Evolutionary conservation across 2,888 invertebrate species (phyloP), one percentile per base, ranked within the genome.

Genomic region (Gibbula magus): DNA sequence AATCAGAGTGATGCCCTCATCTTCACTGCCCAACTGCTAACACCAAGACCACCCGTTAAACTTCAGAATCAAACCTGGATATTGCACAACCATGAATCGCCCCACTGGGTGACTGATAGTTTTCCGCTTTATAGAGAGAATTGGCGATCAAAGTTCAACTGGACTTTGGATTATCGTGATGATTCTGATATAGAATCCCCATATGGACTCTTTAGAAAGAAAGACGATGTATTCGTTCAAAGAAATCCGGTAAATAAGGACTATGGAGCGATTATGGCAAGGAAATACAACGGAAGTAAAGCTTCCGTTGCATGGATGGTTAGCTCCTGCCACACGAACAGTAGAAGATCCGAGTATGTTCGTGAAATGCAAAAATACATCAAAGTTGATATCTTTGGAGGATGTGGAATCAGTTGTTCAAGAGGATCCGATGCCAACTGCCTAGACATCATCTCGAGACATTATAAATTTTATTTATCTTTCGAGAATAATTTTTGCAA

Each of bases 401-500:
- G 7, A 8, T 82, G 82, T 66, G 77, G 78, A 18, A 73, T 53
- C 16, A 32, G 45, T 13, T 45, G 32, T 2, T 73, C 66, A 51
- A 39, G 32, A 45, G 67, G 25, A 25, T 25, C 32, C 20, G 45
- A 3, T 32, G n/a, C 10, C 0, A 16, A 25, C 7, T 79, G 79
- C 35, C 56, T 78, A 1, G 52, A 61, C 51, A 77, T 35, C 25
- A 35, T 53, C n/a, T 25, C 29, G 25, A 53, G 22, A 39, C 52
- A 32, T 18, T 81, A 81, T 61, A 83, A 83, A 79, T 83, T 83
- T 75, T 77, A 79, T 61, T 45, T 85, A 8, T 75, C 82, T 2
- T 84, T 84, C 75, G 85, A 85, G 79, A 85, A 85, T 53, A 80
- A 80, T n/a, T 78, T 75, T 35, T 83, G 84, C 32, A 79, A 67